phyloP scores from a whole-genome alignment of 2,113 vertebrate genomes.

The Petaurus breviceps region DNA sequence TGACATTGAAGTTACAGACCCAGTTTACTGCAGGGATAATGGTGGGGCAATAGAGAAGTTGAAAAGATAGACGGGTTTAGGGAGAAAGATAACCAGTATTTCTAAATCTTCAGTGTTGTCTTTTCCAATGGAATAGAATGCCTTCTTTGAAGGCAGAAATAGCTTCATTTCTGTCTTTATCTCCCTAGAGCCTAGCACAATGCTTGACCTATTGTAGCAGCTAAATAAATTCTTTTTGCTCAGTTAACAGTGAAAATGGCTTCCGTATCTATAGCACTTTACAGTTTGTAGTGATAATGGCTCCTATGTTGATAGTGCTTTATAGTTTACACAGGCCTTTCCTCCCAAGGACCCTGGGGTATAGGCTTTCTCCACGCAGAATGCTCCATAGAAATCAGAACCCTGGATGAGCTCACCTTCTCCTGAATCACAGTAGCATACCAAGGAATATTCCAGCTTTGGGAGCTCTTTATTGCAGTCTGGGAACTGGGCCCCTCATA shows the following conservation, averaged over 20 bases:
- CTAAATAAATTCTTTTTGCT: background rate
- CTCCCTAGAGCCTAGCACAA: background rate
- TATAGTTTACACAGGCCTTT: background rate
- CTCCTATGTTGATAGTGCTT: background rate
- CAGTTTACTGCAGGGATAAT: background rate
- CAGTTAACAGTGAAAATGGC: background rate
- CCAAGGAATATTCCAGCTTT: constrained; percentile 49
- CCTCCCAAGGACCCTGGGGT: background rate
- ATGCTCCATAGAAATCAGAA: background rate
- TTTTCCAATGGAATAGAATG: background rate
- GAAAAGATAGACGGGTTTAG: background rate
- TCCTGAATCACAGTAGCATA: constrained; percentile 59
- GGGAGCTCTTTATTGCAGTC: background rate
- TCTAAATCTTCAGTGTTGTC: background rate
- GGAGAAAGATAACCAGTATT: background rate
- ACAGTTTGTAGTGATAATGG: background rate
- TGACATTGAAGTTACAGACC: background rate
- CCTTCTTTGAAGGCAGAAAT: background rate
- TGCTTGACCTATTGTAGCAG: background rate
- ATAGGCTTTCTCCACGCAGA: background rate
- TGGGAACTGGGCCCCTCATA: background rate
- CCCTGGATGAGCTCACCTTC: constrained; percentile 51
- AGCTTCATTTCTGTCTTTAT: background rate
- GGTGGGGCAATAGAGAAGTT: background rate
- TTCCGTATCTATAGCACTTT: background rate